Evolutionary conservation across 2,797 vertebrate genomes (phyloP).

Genomic region (Protonibea diacanthus): DNA sequence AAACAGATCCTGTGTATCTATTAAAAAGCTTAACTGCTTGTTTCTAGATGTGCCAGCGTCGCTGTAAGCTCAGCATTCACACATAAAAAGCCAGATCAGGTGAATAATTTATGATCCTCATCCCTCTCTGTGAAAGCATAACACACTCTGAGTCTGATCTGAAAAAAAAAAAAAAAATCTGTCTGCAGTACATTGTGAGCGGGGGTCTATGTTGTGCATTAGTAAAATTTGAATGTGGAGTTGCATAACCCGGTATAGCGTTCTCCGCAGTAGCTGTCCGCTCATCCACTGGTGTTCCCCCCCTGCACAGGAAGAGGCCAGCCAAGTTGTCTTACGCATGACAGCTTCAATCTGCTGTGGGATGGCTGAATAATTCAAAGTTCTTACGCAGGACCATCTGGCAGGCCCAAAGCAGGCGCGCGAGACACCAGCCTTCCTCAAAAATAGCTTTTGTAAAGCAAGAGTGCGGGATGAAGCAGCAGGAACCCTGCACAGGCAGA

Average conservation of each 20-base stretch:
- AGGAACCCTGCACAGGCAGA: constrained; percentile 41
- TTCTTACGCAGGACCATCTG: constrained; percentile 77
- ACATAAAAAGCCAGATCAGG: constrained; percentile 71
- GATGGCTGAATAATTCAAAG: constrained; percentile 82
- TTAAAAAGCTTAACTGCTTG: constrained; percentile 71
- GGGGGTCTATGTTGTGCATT: constrained; percentile 40
- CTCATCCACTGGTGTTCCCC: constrained; percentile 47
- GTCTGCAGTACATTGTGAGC: constrained; percentile 43
- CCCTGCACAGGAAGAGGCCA: constrained; percentile 55
- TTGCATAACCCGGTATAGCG: constrained; percentile 42
- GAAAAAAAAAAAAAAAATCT: constrained; percentile 18
- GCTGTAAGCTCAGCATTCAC: constrained; percentile 64
- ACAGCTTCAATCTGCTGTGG: constrained; percentile 78
- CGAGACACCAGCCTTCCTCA: constrained; percentile 53
- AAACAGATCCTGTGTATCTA: constrained; percentile 70
- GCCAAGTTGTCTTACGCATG: constrained; percentile 74
- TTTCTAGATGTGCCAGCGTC: constrained; percentile 54
- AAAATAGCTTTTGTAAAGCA: constrained; percentile 57
- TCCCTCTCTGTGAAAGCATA: constrained; percentile 54
- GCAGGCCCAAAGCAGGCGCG: constrained; percentile 52
- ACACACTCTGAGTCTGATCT: constrained; percentile 55
- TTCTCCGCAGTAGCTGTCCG: constrained; percentile 31
- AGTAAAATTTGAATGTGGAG: constrained; percentile 44
- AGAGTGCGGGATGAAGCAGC: constrained; percentile 34
- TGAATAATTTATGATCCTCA: constrained; percentile 76